Evolutionary conservation across 2,888 invertebrate genomes (phyloP), one percentile per base, ranked within the genome.

Genomic region (Drosophila bunnanda): DNA sequence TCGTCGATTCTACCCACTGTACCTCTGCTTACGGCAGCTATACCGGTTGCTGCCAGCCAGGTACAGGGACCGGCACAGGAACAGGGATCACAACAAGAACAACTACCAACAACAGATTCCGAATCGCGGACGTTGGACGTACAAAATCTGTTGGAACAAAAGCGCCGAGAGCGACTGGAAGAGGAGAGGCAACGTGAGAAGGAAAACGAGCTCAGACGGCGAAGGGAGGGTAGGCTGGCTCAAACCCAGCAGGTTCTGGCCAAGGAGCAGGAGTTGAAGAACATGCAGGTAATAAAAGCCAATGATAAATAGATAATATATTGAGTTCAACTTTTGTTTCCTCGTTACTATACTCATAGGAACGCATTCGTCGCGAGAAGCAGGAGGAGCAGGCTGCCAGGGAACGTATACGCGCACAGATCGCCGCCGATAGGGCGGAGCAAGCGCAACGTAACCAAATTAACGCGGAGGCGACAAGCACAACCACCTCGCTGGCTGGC

Each of bases 341-440:
- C 4, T 22, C 9, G n/a, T 13, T 50, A 20, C 34, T 3, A 10
- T 13, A 17, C 20, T 3, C 30, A 1, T 30, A 98, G 81, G 96
- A 96, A 88, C 94, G 97, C 57, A 95, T 96, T 79, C 93, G 96
- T 17, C 89, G 82, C 12, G 98, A 99, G 89, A 98, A 98, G 89
- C 94, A 96, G 71, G 98, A 98, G 78, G 98, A 98, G 79, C 96
- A 95, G 89, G 91, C 94, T 75, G 98, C 98, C 0, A 94, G 96
- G 83, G 96, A 98, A 60, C 94, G 96, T 67, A 97, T 99, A 0
- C 94, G 94, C 56, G 97, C 97, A 30, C 97, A 98, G 93, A 99
- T 99, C 75, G 98, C 98, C 91, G 95, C 96, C 28, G 99, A 99
- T 91, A 97, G 96, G 92, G 94, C 95, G 0, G 83, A 84, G 60